Evolutionary conservation across 2,113 vertebrate species (phyloP), one percentile per base, ranked within the genome.

Genomic region (Seriola rivoliana): DNA sequence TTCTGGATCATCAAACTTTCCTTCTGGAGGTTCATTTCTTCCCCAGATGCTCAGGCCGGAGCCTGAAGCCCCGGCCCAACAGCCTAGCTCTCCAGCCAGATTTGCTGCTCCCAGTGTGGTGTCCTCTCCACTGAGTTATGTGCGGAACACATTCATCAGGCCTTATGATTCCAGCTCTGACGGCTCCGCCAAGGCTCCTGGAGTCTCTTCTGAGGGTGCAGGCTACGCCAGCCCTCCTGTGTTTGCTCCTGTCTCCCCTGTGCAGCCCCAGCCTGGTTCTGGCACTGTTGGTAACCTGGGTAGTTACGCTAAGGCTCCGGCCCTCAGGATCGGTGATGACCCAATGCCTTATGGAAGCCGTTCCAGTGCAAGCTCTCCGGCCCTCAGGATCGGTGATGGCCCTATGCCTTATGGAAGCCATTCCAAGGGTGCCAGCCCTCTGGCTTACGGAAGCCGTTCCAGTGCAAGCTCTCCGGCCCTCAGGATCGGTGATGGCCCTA

Each of bases 401-500:
- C 2, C 19, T 34, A 16, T 2, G 0, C 8, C 29, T 6, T 32
- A 17, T 16, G 7, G 29, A 6, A 36, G 6, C 34, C 34, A 0
- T 5, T 19, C 32, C 23, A 23, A 23, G 23, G 23, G 23, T 23
- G 23, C 23, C 23, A 23, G 3, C 1, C 2, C 19, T 34, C 10
- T 2, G 0, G 4, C 29, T 6, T 32, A 17, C 6, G 7, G 29
- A 6, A 36, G 6, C 34, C 34, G 4, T 5, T 19, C 32, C 23
- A 23, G 23, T 23, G 23, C 23, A 23, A 23, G 23, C 23, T 23
- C 11, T 17, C 58, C 60, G 6, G 7, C 50, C 17, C 19, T 4
- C 9, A 3, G 9, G 25, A 2, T 25, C 25, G 25, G 25, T 0
- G 8, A 0, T 19, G 34, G 3, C 1, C 2, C 19, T 34, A 16